Conservation (phyloP, 2,113 vertebrate genomes). For the Prunella fulvescens region DNA sequence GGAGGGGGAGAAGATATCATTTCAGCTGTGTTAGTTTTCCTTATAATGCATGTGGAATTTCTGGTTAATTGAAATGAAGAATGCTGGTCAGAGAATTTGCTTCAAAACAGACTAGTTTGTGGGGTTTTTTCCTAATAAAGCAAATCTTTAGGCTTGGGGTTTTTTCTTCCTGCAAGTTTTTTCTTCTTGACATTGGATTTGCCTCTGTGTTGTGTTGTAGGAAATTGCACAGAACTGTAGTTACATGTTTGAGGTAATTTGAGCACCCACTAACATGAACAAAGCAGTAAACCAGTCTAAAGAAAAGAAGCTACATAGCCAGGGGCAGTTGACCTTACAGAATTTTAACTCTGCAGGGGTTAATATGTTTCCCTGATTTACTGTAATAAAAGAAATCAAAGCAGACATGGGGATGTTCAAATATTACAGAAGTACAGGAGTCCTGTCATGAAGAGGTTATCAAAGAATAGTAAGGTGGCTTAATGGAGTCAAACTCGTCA, state of each 20-base stretch:
- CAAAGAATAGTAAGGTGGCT: not conserved
- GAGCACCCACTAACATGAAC: not conserved
- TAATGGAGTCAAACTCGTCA: not conserved
- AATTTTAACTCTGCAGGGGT: not conserved
- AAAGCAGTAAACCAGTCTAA: not conserved
- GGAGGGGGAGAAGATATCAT: rapidly evolving
- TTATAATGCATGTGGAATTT: not conserved
- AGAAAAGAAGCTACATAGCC: not conserved
- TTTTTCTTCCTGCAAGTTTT: not conserved
- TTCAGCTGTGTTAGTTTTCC: not conserved
- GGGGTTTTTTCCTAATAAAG: not conserved
- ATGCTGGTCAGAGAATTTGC: not conserved
- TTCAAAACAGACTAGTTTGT: not conserved
- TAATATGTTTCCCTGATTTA: constrained; percentile 11
- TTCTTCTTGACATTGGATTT: not conserved
- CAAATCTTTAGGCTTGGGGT: not conserved
- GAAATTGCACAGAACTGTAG: not conserved
- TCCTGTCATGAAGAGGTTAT: not conserved
- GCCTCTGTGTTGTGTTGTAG: not conserved
- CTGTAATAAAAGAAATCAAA: constrained; percentile 5
- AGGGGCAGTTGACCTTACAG: not conserved
- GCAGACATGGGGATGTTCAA: not conserved
- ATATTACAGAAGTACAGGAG: not conserved
- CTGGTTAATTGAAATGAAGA: not conserved
- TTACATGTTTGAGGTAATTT: not conserved